These are phyloP conservation scores for Malurus cyaneus DNA, from an alignment of 2,113 vertebrate species.

Conservation along the genomic window DNA sequence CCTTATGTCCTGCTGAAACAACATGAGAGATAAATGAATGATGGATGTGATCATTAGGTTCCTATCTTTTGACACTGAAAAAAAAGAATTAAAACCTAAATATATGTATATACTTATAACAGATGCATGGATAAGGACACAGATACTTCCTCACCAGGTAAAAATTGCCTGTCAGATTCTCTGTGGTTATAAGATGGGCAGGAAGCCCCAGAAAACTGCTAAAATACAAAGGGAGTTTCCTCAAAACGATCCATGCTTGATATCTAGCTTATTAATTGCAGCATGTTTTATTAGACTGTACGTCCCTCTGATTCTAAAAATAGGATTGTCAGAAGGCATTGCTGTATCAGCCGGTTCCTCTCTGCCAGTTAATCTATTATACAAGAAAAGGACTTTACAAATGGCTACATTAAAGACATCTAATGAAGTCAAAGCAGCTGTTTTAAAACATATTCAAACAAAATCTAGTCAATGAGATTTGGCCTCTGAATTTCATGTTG, in stretches of 20 bases:
- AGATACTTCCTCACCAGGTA: not conserved
- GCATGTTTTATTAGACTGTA: slow-evolving; percentile 8
- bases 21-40: not conserved
- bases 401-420: slow-evolving; percentile 57
- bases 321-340: slow-evolving; percentile 20
- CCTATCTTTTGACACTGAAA: not conserved
- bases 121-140: not conserved
- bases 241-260: not conserved
- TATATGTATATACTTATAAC: not conserved
- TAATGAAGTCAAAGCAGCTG: slow-evolving; percentile 60
- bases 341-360: not conserved
- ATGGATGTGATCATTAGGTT: not conserved
- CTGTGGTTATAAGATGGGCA: not conserved
- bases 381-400: slow-evolving; percentile 52
- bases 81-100: not conserved
- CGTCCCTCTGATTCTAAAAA: slow-evolving; percentile 60
- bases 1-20: not conserved
- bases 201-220: not conserved
- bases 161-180: not conserved
- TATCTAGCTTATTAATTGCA: slow-evolving; percentile 28
- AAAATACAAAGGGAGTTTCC: slow-evolving; percentile 22
- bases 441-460: slow-evolving; percentile 63
- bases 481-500: slow-evolving; percentile 50
- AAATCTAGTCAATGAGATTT: slow-evolving; percentile 44
- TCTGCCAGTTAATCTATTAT: slow-evolving; percentile 47